Evolutionary conservation across 2,888 invertebrate genomes (phyloP), one percentile per base, ranked within the genome.

Genomic region (Rugalucina vietnamica): DNA sequence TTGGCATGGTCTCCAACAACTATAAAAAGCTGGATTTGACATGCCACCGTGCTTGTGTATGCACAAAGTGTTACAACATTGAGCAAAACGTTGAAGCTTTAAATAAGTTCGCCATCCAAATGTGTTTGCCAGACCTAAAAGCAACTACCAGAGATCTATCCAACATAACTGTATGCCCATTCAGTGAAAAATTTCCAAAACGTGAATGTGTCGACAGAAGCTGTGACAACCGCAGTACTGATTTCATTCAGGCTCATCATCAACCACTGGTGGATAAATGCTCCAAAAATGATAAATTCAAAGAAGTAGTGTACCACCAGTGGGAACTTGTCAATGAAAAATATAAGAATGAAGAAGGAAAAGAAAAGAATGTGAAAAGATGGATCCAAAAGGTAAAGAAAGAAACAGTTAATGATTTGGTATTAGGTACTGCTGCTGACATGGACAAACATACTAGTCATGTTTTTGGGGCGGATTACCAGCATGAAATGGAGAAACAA

Each of bases 31-130:
- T 72, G 3, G 72, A 84, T 32, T 3, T 80, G 4, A 76, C 50
- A 21, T 73, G 77, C n/a, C 21, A 81, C 27, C 29, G 71, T n/a
- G 81, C 81, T n/a, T 81, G 81, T 76, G 81, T 81, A 1, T 84
- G 77, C 43, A 80, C 43, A 21, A 84, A 80, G 27, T 50, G 77
- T 34, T 65, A 65, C 34, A 65, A 65, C 21, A 3, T 65, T 21
- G 32, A 65, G 18, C 3, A 77, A 34, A 80, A 77, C 57, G 57
- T 84, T 0, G 74, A 80, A 14, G 77, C 73, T 18, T 49, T 84
- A 12, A 84, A 84, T 50, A 84, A 65, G n/a, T 3, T 74, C 0
- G 76, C 80, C 29, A n/a, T 21, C 4, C 5, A 18, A 14, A 72
- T 76, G 18, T 24, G 43, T 1, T 29, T 71, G 10, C 60, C 24